Conservation (phyloP, 30 jellyfish, hydroid and myxozoan species). For the Aurelia coerulea region DNA sequence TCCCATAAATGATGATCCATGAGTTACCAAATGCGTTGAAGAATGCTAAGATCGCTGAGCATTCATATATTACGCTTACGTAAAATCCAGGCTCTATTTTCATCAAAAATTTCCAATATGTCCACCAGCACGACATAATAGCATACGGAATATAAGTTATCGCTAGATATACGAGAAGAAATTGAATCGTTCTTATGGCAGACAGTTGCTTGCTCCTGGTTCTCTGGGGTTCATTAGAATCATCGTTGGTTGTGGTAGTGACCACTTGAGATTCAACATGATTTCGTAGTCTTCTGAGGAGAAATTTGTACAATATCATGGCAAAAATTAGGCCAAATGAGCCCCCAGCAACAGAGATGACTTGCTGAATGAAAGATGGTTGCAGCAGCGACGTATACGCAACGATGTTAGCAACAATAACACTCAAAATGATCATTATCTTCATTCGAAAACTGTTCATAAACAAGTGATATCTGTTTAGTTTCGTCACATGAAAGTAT, state of each 20-base stretch:
- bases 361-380: constrained; percentile 16
- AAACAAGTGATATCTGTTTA: constrained; percentile 33
- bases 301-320: too few species aligned
- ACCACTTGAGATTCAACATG: too few species aligned
- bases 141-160: constrained; percentile 42
- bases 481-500: constrained; percentile 49
- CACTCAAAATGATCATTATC: constrained; percentile 14
- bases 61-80: not conserved
- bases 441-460: constrained; percentile 56
- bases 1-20: constrained; percentile 24
- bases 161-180: constrained; percentile 35
- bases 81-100: constrained; percentile 2
- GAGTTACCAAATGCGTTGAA: constrained; percentile 46
- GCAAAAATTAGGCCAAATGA: not conserved
- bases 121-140: constrained; percentile 22
- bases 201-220: constrained; percentile 34
- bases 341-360: not conserved
- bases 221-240: not conserved
- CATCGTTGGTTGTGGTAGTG: not conserved
- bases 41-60: constrained; percentile 12
- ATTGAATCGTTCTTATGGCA: constrained; percentile 60
- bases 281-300: too few species aligned
- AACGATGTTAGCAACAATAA: constrained; percentile 11
- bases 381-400: not conserved
- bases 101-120: constrained; percentile 10